phyloP scores from a whole-genome alignment of 1,140 invertebrate species.

The Akabosia matsudoensis region DNA sequence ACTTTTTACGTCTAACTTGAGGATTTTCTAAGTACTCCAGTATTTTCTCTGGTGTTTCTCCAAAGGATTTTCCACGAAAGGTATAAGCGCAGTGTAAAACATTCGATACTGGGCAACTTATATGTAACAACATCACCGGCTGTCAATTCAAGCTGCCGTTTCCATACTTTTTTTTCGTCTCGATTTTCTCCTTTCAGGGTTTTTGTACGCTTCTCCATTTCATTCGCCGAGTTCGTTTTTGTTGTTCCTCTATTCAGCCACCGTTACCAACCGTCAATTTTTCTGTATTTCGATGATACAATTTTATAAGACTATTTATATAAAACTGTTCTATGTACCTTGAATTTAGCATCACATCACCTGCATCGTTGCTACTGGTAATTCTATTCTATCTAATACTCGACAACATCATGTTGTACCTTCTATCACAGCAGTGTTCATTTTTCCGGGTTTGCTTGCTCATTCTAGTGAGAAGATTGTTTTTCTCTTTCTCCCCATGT shows the following conservation, averaged over 20 bases:
- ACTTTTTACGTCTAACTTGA: too few relatives aligned
- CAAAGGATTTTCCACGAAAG: too few relatives aligned
- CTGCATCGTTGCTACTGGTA: too few relatives aligned
- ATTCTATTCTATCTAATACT: background rate
- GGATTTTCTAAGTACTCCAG: too few relatives aligned
- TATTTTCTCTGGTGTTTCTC: too few relatives aligned
- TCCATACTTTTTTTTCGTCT: background rate
- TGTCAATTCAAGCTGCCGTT: constrained; percentile 18
- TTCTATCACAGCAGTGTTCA: background rate
- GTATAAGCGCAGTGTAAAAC: too few relatives aligned
- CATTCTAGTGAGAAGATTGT: background rate
- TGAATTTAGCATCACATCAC: too few relatives aligned
- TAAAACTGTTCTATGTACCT: too few relatives aligned
- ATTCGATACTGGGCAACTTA: background rate
- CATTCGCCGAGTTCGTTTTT: background rate
- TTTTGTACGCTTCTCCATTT: background rate
- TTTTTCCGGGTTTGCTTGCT: background rate
- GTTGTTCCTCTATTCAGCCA: too few relatives aligned
- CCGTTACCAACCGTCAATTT: too few relatives aligned
- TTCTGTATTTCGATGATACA: too few relatives aligned
- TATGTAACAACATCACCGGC: background rate
- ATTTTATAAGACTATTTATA: too few relatives aligned
- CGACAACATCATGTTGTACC: background rate
- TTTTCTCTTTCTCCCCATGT: background rate
- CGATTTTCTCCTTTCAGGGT: background rate